Evolutionary conservation across 2,888 invertebrate species (phyloP).

Genomic region (Cylindroiulus punctatus): DNA sequence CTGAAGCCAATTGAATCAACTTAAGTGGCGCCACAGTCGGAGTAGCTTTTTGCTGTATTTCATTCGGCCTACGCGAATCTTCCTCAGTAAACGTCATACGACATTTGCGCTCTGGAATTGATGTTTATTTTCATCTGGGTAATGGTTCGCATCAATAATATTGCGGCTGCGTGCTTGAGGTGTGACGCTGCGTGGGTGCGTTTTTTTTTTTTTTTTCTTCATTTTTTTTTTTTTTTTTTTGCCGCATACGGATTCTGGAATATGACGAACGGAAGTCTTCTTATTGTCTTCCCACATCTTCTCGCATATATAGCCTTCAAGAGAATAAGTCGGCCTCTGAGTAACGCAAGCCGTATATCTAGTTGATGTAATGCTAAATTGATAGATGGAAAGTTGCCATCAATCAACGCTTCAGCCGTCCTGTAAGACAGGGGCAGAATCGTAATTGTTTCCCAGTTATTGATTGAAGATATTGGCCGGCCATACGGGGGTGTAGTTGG

Average conservation of each 20-base stretch:
- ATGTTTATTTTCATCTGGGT: neutral
- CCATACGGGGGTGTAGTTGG: neutral
- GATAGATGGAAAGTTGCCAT: neutral
- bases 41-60: neutral
- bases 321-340: neutral
- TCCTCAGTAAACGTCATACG: neutral
- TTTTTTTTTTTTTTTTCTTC: no score
- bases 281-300: neutral
- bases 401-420: neutral
- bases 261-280: neutral
- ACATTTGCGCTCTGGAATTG: neutral
- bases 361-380: neutral
- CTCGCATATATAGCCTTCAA: neutral
- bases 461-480: neutral
- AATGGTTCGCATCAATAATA: neutral
- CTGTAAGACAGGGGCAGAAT: neutral
- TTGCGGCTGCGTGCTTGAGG: neutral
- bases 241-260: no score
- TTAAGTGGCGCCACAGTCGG: neutral
- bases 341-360: neutral
- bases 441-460: neutral
- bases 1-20: neutral
- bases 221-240: no score
- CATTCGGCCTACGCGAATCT: neutral
- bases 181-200: neutral